Percentiles rank a stretch among this genome's conserved stretches.
phyloP scores from a whole-genome alignment of 1,140 invertebrate species.

The Pectinophora gossypiella region DNA sequence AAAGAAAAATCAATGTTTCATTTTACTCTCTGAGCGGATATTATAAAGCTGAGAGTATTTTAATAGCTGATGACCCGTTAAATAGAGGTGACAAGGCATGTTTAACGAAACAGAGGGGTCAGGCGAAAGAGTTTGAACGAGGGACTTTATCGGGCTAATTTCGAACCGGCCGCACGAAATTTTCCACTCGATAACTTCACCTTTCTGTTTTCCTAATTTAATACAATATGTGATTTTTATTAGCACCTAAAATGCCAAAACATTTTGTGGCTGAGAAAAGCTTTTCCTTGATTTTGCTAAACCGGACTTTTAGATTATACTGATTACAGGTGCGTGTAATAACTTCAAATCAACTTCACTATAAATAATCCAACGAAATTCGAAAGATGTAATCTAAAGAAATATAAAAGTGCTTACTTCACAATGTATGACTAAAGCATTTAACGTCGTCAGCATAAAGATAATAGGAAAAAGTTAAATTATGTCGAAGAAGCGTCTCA shows the following conservation, averaged over 20 bases:
- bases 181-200: slow-evolving; percentile 3
- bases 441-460: slow-evolving; percentile 64
- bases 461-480: slow-evolving; percentile 75
- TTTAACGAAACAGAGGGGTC: neutral
- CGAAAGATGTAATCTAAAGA: neutral
- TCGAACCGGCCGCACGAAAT: neutral
- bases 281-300: no score
- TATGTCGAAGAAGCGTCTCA: slow-evolving; percentile 61
- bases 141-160: slow-evolving; percentile 1
- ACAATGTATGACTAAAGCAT: slow-evolving; percentile 48
- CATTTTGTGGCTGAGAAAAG: no score
- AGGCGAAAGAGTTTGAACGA: neutral
- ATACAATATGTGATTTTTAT: neutral
- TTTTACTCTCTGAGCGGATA: neutral
- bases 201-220: neutral
- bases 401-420: slow-evolving; percentile 32
- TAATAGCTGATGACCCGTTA: neutral
- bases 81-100: neutral
- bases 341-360: no score
- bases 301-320: no score
- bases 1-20: neutral
- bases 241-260: no score
- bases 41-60: neutral
- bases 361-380: neutral
- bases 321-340: no score